A percentile compares a stretch with the other conserved stretches of the same genome.
Evolutionary conservation across 1,140 invertebrate genomes (phyloP).

Genomic region (Ladona fulva): DNA sequence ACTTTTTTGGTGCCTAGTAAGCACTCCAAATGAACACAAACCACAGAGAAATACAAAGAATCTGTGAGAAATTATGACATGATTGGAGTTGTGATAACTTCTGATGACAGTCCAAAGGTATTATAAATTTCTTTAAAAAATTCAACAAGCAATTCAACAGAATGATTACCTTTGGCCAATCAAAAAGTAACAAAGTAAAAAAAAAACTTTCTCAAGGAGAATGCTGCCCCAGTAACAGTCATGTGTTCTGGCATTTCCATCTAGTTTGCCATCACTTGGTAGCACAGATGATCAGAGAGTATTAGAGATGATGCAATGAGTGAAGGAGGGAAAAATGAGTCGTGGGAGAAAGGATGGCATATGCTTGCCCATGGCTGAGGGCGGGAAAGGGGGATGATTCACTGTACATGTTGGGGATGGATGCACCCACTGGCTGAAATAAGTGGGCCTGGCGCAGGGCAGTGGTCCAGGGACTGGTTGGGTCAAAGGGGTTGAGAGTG

Average conservation of each 20-base stretch:
- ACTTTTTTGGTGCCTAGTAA: background rate
- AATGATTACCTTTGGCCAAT: background rate
- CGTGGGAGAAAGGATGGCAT: background rate
- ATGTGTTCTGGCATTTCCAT: background rate
- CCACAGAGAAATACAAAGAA: background rate
- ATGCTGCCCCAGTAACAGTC: background rate
- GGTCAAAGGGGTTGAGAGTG: background rate
- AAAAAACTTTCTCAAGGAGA: background rate
- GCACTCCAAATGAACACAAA: slow-evolving; percentile 3
- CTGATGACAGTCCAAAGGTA: background rate
- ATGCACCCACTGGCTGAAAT: background rate
- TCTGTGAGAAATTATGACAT: background rate
- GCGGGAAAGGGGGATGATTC: background rate
- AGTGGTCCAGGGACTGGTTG: slow-evolving; percentile 6
- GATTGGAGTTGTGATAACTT: background rate
- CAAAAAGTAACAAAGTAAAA: slow-evolving; percentile 4
- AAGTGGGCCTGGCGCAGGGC: background rate
- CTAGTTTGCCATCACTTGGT: background rate
- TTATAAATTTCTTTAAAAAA: background rate
- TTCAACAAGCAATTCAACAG: slow-evolving; percentile 1
- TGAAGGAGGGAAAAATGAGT: background rate
- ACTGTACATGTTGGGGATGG: background rate
- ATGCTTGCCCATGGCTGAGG: background rate
- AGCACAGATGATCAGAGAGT: background rate
- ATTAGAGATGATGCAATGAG: background rate